Percentiles rank a stretch among this genome's conserved stretches.
These are phyloP conservation scores for Raphicerus campestris DNA, from an alignment of 2,113 vertebrate species.

Conservation along the genomic window DNA sequence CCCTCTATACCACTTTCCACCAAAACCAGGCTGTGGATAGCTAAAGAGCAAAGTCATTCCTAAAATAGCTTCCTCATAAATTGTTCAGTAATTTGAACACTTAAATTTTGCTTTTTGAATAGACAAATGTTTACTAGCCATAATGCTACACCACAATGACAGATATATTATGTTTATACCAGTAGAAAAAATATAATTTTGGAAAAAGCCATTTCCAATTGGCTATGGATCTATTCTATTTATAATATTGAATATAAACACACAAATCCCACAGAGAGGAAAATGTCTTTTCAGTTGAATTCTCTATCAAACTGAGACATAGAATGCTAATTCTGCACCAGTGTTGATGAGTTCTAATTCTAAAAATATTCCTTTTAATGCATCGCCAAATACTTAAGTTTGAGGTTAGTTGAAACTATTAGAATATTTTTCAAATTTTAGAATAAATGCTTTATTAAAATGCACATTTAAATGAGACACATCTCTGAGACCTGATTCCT, in stretches of 20 bases:
- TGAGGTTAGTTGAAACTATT: constrained; percentile 68
- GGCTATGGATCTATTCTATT: constrained; percentile 72
- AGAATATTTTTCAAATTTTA: constrained; percentile 64
- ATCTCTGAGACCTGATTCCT: neutral
- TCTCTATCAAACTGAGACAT: constrained; percentile 59
- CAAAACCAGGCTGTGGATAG: neutral
- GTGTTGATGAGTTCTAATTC: constrained; percentile 45
- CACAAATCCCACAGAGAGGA: constrained; percentile 53
- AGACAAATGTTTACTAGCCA: neutral
- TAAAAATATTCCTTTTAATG: constrained; percentile 75
- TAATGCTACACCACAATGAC: neutral
- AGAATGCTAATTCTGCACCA: constrained; percentile 63
- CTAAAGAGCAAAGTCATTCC: neutral
- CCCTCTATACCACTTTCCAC: neutral
- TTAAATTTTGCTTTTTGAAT: neutral
- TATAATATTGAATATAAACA: constrained; percentile 74
- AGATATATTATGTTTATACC: neutral
- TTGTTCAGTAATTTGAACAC: neutral
- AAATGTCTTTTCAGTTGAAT: constrained; percentile 63
- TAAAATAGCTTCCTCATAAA: neutral
- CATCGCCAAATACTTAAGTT: constrained; percentile 56
- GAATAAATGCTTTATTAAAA: constrained; percentile 75
- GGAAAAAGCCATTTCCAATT: constrained; percentile 68
- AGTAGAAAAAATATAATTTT: constrained; percentile 55
- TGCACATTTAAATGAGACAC: constrained; percentile 57